Base-by-base conservation (phyloP, 2,797 vertebrate species). In the Pangasius mekongensis region DNA sequence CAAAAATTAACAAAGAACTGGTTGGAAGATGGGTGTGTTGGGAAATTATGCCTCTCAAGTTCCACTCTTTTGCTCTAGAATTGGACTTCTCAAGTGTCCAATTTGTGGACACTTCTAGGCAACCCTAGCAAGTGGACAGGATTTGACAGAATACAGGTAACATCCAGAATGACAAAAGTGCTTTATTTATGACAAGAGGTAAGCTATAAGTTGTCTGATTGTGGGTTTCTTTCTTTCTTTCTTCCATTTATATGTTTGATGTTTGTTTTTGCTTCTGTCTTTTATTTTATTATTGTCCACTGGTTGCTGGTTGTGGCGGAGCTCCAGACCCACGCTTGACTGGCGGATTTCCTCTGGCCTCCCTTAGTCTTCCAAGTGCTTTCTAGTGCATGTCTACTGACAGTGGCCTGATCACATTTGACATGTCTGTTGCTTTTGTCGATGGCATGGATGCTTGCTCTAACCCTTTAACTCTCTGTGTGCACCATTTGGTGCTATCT, bases 221-320 rank as follows among this genome's bases (percentile, higher is more conserved):
- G 27, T 66, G 62, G 22, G 14, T 49, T 83, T 27, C 33, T 18
- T 82, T 24, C 22, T 58, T 81, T 39, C n/a, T 69, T 33, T 20
- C 2, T 56, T 74, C 8, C 36, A 73, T 27, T 62, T 33, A 16
- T 30, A 14, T 13, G 6, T 54, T 54, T 54, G n/a, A 56, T 80
- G 30, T 56, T 78, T 60, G 20, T 14, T 81, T 81, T 81, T 81
- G 30, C 30, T 80, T 36, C 77, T 80, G 77, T 22, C 52, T 58
- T 36, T 80, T 36, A 22, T 58, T 58, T 33, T 36, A 82, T 62
- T 27, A 64, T 43, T 47, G 36, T 82, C 36, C 36, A 36, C 56
- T 82, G 80, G 22, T 62, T 62, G 20, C 22, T 39, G 33, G 56
- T 27, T 39, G 36, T 82, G 56, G 11, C 13, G 2, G 33, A 7